A percentile compares a stretch with the other conserved stretches of the same genome.
phyloP scores from a whole-genome alignment of 2,797 vertebrate genomes.

The Taeniopygia guttata region DNA sequence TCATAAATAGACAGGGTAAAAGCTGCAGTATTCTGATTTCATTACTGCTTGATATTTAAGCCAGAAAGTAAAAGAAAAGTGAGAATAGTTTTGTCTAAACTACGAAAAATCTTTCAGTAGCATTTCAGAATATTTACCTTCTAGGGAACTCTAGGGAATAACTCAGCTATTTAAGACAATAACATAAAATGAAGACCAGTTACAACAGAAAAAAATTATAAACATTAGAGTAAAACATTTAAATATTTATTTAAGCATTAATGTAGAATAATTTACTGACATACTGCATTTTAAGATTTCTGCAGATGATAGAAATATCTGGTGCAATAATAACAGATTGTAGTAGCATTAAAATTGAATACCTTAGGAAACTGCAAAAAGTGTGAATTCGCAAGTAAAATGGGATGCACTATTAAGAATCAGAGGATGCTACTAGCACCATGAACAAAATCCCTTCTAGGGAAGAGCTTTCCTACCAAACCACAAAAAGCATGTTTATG shows the following conservation, averaged over 20 bases:
- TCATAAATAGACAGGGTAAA: not conserved
- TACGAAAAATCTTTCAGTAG: not conserved
- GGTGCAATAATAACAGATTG: not conserved
- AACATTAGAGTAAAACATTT: not conserved
- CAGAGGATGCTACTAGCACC: not conserved
- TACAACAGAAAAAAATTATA: not conserved
- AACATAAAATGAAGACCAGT: not conserved
- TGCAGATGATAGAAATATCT: not conserved
- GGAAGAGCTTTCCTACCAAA: slow-evolving; percentile 32
- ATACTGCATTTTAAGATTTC: not conserved
- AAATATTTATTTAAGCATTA: slow-evolving; percentile 27
- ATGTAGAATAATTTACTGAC: not conserved
- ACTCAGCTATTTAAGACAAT: not conserved
- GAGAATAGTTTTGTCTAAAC: not conserved
- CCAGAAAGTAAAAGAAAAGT: not conserved
- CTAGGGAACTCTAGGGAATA: not conserved
- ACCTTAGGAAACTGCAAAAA: not conserved
- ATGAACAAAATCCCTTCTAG: not conserved
- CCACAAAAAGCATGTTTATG: slow-evolving; percentile 33
- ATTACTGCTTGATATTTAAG: not conserved
- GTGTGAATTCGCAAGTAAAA: not conserved
- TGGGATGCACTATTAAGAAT: not conserved
- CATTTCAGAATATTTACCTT: not conserved
- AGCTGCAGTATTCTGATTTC: not conserved
- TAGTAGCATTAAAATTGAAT: not conserved